Percentiles rank a stretch among this genome's conserved stretches.
Evolutionary conservation across 2,888 invertebrate genomes (phyloP).

Genomic region (Nomada fabriciana): DNA sequence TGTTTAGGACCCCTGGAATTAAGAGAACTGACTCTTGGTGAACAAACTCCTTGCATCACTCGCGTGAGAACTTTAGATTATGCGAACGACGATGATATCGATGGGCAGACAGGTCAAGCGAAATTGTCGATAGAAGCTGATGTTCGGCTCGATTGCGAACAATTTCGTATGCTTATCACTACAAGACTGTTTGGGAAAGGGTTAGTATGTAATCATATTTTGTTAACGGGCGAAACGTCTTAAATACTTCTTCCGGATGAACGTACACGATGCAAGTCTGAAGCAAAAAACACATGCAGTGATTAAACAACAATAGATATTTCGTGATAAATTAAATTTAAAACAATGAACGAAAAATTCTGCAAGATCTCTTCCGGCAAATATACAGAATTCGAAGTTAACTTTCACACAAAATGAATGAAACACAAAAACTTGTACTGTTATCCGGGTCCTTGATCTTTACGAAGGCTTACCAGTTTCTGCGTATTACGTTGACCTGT

Average conservation of each 20-base stretch:
- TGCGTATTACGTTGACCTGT: too few relatives aligned
- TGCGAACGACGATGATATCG: conserved; percentile 72
- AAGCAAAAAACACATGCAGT: not conserved
- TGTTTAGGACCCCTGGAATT: conserved; percentile 84
- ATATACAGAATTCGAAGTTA: too few relatives aligned
- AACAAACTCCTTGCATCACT: conserved; percentile 80
- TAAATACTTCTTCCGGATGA: not conserved
- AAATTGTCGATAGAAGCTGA: conserved; percentile 85
- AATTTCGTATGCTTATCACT: conserved; percentile 85
- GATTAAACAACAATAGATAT: not conserved
- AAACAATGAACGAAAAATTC: too few relatives aligned
- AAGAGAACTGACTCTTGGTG: conserved; percentile 84
- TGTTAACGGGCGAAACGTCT: not conserved
- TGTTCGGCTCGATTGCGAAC: conserved; percentile 84
- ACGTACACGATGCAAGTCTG: not conserved
- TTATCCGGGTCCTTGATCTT: too few relatives aligned
- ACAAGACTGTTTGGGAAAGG: conserved; percentile 84
- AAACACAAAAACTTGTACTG: too few relatives aligned
- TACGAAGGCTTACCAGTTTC: too few relatives aligned
- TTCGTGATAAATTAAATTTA: too few relatives aligned
- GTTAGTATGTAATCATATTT: conserved; percentile 66
- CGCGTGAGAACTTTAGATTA: conserved; percentile 80
- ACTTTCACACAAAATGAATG: too few relatives aligned
- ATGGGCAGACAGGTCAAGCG: conserved; percentile 71
- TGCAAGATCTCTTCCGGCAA: too few relatives aligned